A percentile compares a stretch with the other conserved stretches of the same genome.
Evolutionary conservation across 2,888 invertebrate species (phyloP).

Genomic region (Cyclophora punctaria): DNA sequence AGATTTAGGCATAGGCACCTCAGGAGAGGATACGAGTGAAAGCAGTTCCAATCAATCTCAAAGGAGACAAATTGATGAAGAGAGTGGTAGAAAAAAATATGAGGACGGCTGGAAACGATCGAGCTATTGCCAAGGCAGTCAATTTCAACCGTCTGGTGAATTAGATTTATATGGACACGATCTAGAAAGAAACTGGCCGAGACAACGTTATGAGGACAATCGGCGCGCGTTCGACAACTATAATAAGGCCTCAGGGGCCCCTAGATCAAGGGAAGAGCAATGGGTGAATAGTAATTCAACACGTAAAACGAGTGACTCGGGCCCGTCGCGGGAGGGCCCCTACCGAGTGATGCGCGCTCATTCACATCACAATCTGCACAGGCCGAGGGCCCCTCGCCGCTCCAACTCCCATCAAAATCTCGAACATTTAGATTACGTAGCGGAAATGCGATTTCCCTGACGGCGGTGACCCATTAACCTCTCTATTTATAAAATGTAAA

Average conservation of each 20-base stretch:
- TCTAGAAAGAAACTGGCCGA: slow-evolving; percentile 72
- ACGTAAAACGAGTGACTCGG: slow-evolving; percentile 58
- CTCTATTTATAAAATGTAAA: slow-evolving; percentile 32
- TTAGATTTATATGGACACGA: slow-evolving; percentile 81
- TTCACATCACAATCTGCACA: slow-evolving; percentile 78
- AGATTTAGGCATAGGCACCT: slow-evolving; percentile 87
- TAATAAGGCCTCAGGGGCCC: slow-evolving; percentile 39
- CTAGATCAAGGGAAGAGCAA: slow-evolving; percentile 48
- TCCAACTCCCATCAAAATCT: slow-evolving; percentile 79
- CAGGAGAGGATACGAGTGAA: slow-evolving; percentile 89
- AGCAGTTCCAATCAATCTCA: slow-evolving; percentile 85
- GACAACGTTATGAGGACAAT: slow-evolving; percentile 61
- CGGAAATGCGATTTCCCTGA: slow-evolving; percentile 79
- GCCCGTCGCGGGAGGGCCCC: slow-evolving; percentile 62
- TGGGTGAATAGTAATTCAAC: slow-evolving; percentile 32
- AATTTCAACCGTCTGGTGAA: slow-evolving; percentile 78
- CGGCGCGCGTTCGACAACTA: slow-evolving; percentile 53
- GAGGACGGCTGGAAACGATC: slow-evolving; percentile 82
- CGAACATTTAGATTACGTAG: slow-evolving; percentile 77
- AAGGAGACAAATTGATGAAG: slow-evolving; percentile 76
- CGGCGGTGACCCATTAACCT: slow-evolving; percentile 44
- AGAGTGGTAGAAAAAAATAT: slow-evolving; percentile 74
- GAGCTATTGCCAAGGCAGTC: slow-evolving; percentile 73
- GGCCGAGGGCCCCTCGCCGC: slow-evolving; percentile 67
- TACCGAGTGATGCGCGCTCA: slow-evolving; percentile 73